Evolutionary conservation across 2,888 invertebrate species (phyloP).

Genomic region (Drosophila greeni): DNA sequence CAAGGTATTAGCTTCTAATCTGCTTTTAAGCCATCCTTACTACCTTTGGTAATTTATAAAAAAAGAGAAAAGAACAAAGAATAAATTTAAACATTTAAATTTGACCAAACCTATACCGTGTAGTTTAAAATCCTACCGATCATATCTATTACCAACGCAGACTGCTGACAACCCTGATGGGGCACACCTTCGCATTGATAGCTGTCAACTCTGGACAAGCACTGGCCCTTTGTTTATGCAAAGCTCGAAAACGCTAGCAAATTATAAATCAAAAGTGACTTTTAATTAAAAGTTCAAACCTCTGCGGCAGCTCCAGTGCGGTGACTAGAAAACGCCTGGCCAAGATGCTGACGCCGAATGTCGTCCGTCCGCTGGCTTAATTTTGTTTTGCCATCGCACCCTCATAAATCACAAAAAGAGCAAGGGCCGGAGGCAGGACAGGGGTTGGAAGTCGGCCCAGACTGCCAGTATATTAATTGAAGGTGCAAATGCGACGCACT

Average conservation of each 20-base stretch:
- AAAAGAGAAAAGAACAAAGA: neutral
- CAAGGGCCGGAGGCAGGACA: constrained; percentile 17
- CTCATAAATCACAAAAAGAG: constrained; percentile 69
- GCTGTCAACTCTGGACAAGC: constrained; percentile 20
- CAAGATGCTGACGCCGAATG: constrained; percentile 72
- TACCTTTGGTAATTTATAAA: neutral
- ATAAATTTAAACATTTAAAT: too few species aligned
- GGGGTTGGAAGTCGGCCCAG: constrained; percentile 40
- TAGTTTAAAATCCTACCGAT: neutral
- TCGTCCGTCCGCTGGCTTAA: constrained; percentile 68
- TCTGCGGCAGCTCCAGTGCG: constrained; percentile 23
- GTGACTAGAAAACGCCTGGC: constrained; percentile 34
- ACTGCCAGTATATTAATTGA: constrained; percentile 64
- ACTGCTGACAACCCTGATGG: constrained; percentile 6
- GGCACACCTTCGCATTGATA: constrained; percentile 28
- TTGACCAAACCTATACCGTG: neutral
- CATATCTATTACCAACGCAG: neutral
- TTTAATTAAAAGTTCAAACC: constrained; percentile 74
- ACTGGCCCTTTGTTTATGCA: constrained; percentile 46
- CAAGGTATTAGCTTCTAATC: constrained; percentile 5
- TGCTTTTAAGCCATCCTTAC: neutral
- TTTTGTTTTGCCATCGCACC: constrained; percentile 71
- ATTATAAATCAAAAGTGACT: constrained; percentile 74
- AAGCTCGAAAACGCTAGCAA: constrained; percentile 55
- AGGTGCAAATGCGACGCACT: constrained; percentile 72